phyloP scores from a whole-genome alignment of 1,140 invertebrate genomes.

The Oryctes rhinoceros region DNA sequence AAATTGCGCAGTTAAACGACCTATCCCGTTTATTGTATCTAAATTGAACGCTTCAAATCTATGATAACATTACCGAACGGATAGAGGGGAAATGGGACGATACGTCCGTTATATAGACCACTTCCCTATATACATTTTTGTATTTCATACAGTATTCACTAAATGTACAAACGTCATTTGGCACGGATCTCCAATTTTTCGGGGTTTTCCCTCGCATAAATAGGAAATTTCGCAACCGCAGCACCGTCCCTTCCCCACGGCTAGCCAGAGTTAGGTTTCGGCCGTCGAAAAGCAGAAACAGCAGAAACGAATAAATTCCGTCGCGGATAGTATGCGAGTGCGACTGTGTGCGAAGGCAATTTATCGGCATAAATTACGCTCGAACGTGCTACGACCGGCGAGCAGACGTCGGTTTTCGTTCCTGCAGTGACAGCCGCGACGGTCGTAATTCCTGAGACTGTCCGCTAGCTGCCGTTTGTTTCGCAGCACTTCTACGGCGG shows the following conservation, averaged over 20 bases:
- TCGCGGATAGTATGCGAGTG: conserved; percentile 32
- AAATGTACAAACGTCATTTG: neutral
- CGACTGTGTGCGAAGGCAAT: conserved; percentile 40
- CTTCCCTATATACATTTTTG: too few relatives aligned
- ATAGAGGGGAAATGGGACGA: too few relatives aligned
- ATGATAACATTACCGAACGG: too few relatives aligned
- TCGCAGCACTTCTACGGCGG: too few relatives aligned
- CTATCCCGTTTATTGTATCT: too few relatives aligned
- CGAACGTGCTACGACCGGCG: neutral
- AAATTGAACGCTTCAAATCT: too few relatives aligned
- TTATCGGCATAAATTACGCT: conserved; percentile 27
- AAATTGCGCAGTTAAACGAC: too few relatives aligned
- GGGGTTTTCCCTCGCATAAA: conserved; percentile 12
- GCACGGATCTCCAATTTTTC: neutral
- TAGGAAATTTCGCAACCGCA: conserved; percentile 29
- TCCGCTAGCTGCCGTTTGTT: neutral
- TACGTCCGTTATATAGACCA: too few relatives aligned
- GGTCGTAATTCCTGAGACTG: neutral
- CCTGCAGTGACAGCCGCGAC: neutral
- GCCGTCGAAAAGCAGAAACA: neutral
- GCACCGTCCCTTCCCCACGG: neutral
- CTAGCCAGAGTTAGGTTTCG: neutral
- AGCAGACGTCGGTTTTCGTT: neutral
- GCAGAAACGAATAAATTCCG: neutral
- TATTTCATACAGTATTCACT: too few relatives aligned